Evolutionary conservation across 53 echinoderm and acorn worm genomes (phyloP).

Genomic region (Holothuria leucospilota): DNA sequence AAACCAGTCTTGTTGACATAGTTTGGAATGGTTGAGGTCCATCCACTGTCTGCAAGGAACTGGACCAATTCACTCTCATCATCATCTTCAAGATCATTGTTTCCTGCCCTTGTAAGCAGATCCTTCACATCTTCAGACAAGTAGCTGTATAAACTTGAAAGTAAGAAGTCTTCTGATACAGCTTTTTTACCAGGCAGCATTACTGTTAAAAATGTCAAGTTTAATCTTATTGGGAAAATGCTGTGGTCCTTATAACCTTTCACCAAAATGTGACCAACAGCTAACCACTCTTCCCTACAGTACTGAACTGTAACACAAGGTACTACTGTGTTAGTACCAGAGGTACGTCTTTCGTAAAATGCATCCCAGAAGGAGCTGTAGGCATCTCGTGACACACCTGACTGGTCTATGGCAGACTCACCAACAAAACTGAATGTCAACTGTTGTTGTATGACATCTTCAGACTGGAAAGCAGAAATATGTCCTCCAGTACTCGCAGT

Average conservation of each 20-base stretch:
- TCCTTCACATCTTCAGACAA: background rate
- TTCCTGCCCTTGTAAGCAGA: background rate
- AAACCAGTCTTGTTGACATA: background rate
- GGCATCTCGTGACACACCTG: slow-evolving; percentile 55
- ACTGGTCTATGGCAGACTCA: slow-evolving; percentile 36
- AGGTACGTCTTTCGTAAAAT: slow-evolving; percentile 25
- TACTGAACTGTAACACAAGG: background rate
- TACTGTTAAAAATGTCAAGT: background rate
- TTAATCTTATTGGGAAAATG: background rate
- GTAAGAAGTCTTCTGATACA: background rate
- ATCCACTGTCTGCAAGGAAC: slow-evolving; percentile 1
- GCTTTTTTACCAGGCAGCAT: background rate
- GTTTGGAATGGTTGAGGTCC: background rate
- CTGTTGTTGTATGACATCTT: too few species aligned
- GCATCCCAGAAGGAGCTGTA: slow-evolving; percentile 60
- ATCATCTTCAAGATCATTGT: background rate
- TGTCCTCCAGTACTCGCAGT: too few species aligned
- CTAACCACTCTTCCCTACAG: background rate
- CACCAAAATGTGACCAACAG: background rate
- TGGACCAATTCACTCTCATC: background rate
- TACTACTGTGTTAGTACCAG: background rate
- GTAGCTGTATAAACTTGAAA: too few species aligned
- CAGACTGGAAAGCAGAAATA: too few species aligned
- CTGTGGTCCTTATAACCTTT: background rate
- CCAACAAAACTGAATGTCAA: slow-evolving; percentile 65